These are phyloP conservation scores for Coracopsis vasa DNA, from an alignment of 2,113 vertebrate genomes.

Conservation along the genomic window DNA sequence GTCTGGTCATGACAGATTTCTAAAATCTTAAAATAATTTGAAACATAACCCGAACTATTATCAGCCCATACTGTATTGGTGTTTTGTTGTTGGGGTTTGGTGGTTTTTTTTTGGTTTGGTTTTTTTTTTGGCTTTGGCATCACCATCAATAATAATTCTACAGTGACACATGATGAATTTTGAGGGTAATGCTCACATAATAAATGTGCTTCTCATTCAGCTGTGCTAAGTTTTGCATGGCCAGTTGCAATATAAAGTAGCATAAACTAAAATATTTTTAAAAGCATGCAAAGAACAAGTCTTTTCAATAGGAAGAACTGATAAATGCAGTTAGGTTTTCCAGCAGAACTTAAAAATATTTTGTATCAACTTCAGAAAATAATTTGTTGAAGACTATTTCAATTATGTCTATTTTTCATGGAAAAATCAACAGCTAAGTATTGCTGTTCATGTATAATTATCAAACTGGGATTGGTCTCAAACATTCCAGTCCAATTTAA, in stretches of 20 bases:
- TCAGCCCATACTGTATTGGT: background rate
- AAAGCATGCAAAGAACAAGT: background rate
- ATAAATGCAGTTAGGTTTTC: background rate
- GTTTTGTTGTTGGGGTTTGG: background rate
- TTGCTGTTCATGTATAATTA: background rate
- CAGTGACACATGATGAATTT: background rate
- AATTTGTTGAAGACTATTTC: background rate
- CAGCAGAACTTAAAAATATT: background rate
- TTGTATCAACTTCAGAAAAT: background rate
- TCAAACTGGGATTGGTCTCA: background rate
- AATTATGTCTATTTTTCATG: background rate
- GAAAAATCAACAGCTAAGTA: background rate
- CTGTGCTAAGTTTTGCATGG: background rate
- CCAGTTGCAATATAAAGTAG: background rate
- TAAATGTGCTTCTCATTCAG: background rate
- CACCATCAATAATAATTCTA: background rate
- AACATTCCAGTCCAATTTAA: background rate
- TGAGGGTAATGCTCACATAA: background rate
- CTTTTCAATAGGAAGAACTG: background rate
- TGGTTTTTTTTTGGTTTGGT: background rate
- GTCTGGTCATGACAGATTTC: background rate
- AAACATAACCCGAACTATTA: background rate
- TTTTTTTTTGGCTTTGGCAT: background rate
- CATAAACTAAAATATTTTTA: background rate
- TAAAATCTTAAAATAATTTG: background rate